These are phyloP conservation scores for Galerucella nymphaeae DNA, from an alignment of 2,888 invertebrate species.

Conservation along the genomic window DNA sequence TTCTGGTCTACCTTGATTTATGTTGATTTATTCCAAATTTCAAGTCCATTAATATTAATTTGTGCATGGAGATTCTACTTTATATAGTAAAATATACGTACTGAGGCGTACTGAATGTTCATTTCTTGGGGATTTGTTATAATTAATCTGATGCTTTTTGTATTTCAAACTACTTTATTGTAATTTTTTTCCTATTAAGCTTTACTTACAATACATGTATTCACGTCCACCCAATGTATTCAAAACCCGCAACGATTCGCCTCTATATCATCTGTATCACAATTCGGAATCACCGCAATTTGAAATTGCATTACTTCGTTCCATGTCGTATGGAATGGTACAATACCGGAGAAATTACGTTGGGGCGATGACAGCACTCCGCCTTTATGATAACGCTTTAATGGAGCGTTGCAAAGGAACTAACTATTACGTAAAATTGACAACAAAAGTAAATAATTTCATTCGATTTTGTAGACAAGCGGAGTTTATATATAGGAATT, in stretches of 20 bases:
- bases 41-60: neutral
- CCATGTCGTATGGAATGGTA: neutral
- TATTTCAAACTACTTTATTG: too few relatives aligned
- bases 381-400: neutral
- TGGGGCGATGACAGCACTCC: neutral
- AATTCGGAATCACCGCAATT: conserved; percentile 7
- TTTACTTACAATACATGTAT: neutral
- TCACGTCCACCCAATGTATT: conserved; percentile 2
- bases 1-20: neutral
- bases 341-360: neutral
- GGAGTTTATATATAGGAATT: neutral
- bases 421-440: neutral
- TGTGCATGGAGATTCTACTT: neutral
- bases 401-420: neutral
- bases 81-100: neutral
- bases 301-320: neutral
- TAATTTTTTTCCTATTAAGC: neutral
- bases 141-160: neutral
- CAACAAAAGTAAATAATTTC: neutral
- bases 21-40: neutral
- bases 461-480: neutral
- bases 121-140: neutral
- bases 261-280: neutral
- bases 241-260: conserved; percentile 6
- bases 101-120: neutral